Percentiles rank a stretch among this genome's conserved stretches.
phyloP scores from a whole-genome alignment of 2,113 vertebrate species.

The Marmota flaviventris region DNA sequence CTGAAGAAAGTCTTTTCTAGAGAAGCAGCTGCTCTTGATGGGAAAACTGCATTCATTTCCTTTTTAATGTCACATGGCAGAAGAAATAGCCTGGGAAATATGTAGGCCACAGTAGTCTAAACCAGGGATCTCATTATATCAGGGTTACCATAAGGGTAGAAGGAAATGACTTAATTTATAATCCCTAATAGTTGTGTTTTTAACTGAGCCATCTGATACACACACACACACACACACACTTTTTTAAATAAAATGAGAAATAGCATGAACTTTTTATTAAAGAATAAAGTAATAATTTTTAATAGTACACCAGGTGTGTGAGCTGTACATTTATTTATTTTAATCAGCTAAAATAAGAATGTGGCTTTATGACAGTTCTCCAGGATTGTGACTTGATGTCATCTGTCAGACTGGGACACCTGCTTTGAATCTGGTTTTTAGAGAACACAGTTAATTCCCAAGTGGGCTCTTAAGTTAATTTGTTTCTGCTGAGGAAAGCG shows the following conservation, averaged over 20 bases:
- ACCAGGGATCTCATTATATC: neutral
- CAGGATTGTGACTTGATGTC: slow-evolving; percentile 27
- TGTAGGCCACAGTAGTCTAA: neutral
- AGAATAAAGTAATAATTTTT: slow-evolving; percentile 53
- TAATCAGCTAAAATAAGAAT: slow-evolving; percentile 30
- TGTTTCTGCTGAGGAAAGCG: slow-evolving; percentile 39
- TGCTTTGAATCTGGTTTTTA: neutral
- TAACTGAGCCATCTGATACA: slow-evolving; percentile 12
- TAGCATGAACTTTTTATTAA: slow-evolving; percentile 47
- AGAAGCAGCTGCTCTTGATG: neutral
- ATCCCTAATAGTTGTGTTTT: slow-evolving; percentile 37
- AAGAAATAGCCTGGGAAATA: neutral
- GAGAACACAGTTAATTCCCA: slow-evolving; percentile 51
- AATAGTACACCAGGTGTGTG: neutral
- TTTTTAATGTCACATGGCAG: neutral
- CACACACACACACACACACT: neutral
- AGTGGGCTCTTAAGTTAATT: slow-evolving; percentile 18
- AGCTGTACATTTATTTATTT: neutral
- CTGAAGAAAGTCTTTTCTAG: neutral
- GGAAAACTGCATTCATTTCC: neutral
- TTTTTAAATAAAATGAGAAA: slow-evolving; percentile 5
- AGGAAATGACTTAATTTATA: slow-evolving; percentile 43
- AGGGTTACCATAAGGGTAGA: neutral
- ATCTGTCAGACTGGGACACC: neutral
- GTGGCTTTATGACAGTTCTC: slow-evolving; percentile 3